A percentile compares a stretch with the other conserved stretches of the same genome.
Conservation (phyloP, 1,140 invertebrate genomes). For the Eumaeus atala region DNA sequence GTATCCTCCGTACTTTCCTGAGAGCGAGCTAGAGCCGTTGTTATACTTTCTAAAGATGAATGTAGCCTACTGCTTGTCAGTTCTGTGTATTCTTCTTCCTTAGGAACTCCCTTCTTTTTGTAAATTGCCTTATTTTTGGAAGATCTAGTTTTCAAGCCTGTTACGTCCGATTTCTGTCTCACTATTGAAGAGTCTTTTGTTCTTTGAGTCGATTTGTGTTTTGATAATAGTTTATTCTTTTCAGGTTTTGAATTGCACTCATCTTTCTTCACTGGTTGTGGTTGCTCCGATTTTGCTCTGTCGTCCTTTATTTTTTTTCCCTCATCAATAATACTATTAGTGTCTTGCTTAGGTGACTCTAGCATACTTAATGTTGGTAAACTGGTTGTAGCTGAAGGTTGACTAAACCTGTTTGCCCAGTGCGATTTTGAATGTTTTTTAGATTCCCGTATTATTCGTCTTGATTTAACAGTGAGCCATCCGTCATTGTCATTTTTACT, state of each 20-base stretch:
- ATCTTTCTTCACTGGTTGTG: constrained; percentile 31
- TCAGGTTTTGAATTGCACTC: constrained; percentile 20
- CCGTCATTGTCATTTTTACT: constrained; percentile 75
- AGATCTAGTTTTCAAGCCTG: constrained; percentile 74
- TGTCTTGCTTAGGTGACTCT: constrained; percentile 70
- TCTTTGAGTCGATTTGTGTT: constrained; percentile 36
- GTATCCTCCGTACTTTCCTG: constrained; percentile 55
- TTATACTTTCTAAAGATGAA: constrained; percentile 68
- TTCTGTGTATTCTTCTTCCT: constrained; percentile 40
- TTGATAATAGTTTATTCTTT: constrained; percentile 30
- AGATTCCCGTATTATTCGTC: constrained; percentile 69
- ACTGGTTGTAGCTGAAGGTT: constrained; percentile 80
- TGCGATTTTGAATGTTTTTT: constrained; percentile 75
- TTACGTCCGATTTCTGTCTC: constrained; percentile 76
- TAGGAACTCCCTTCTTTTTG: constrained; percentile 36
- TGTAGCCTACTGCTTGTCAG: constrained; percentile 59
- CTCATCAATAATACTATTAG: constrained; percentile 33
- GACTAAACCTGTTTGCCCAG: constrained; percentile 80
- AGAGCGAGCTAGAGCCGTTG: constrained; percentile 54
- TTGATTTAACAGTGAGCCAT: constrained; percentile 80
- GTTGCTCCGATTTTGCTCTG: constrained; percentile 57
- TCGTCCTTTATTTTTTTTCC: constrained; percentile 32
- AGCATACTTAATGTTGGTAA: constrained; percentile 77
- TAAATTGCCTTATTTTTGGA: constrained; percentile 48
- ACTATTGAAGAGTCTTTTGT: constrained; percentile 64